Conservation (phyloP, 1,140 invertebrate genomes). For the Homarus americanus region DNA sequence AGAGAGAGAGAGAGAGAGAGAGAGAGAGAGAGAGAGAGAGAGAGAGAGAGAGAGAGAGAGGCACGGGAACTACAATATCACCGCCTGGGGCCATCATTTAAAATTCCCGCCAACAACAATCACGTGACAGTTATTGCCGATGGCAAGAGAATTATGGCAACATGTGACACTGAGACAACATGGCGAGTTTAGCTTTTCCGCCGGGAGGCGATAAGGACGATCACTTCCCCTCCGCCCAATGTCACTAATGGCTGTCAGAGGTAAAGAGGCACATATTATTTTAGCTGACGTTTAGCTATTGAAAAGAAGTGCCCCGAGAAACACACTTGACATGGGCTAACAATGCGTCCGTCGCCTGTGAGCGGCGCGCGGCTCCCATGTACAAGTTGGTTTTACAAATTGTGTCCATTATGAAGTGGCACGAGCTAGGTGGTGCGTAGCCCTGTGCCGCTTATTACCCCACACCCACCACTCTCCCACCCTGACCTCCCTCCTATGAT, state of each 20-base stretch:
- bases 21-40: conserved; percentile 15
- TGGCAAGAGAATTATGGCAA: conserved; percentile 39
- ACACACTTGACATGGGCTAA: conserved; percentile 48
- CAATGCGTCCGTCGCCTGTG: conserved; percentile 25
- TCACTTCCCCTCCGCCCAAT: background rate
- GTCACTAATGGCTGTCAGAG: conserved; percentile 50
- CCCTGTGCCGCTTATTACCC: background rate
- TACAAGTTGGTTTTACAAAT: background rate
- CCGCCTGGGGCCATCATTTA: conserved; percentile 52
- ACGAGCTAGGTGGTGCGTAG: background rate
- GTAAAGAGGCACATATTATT: conserved; percentile 58
- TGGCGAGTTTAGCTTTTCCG: background rate
- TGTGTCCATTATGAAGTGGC: conserved; percentile 4
- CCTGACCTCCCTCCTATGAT: background rate
- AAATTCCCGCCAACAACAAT: conserved; percentile 64
- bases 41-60: background rate
- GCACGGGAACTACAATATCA: conserved; percentile 26
- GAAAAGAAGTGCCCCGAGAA: conserved; percentile 35
- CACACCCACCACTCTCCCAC: background rate
- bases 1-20: conserved; percentile 19
- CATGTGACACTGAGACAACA: background rate
- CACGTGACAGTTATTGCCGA: conserved; percentile 54
- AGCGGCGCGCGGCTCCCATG: background rate
- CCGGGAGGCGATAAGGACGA: background rate
- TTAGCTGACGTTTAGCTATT: conserved; percentile 62